Conservation (phyloP, 2,888 invertebrate genomes). For the Tenthredo notha region DNA sequence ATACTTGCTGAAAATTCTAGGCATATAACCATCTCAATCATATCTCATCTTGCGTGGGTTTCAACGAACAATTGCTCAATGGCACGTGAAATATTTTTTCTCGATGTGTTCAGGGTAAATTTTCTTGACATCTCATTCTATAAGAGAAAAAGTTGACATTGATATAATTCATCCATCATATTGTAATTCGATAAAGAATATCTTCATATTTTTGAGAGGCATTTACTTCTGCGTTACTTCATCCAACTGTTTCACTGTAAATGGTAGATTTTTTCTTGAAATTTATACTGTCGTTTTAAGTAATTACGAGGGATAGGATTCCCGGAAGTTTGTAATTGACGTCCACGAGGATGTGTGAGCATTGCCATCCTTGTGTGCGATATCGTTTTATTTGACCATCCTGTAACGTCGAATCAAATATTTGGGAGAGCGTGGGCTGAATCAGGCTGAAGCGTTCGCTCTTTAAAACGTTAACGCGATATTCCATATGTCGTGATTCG, state of each 20-base stretch:
- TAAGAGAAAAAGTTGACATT: background rate
- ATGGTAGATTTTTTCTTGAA: background rate
- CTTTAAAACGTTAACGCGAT: background rate
- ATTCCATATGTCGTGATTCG: background rate
- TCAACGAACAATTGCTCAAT: background rate
- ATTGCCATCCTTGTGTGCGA: background rate
- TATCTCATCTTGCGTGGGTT: background rate
- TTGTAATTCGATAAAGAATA: background rate
- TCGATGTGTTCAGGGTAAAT: background rate
- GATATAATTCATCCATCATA: background rate
- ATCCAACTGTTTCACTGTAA: background rate
- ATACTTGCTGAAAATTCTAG: background rate
- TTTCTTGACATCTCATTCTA: background rate
- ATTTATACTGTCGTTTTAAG: background rate
- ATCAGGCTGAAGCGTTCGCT: background rate
- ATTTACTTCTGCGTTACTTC: background rate
- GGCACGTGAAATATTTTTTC: conserved; percentile 9
- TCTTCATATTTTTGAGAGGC: background rate
- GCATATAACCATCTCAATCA: background rate
- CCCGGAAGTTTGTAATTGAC: background rate
- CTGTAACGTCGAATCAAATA: background rate
- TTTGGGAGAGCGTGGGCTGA: background rate
- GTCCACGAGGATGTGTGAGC: background rate
- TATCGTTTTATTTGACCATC: background rate
- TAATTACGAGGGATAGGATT: background rate